Evolutionary conservation across 2,113 vertebrate species (phyloP).

Genomic region (Ammodytes dubius): DNA sequence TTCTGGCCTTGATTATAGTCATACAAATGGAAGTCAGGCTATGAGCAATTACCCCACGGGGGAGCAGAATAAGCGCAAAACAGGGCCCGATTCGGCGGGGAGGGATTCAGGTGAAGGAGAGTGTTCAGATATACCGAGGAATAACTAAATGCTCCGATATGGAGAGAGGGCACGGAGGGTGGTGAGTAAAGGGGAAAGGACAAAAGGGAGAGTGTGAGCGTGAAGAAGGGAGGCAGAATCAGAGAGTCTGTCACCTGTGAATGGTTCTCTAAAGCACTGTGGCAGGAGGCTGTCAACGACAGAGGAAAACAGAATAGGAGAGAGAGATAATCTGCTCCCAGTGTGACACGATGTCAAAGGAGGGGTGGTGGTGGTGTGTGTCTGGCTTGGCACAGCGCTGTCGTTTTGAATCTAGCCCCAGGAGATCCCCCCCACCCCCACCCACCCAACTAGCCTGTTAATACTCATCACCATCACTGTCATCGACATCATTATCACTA

Average conservation of each 20-base stretch:
- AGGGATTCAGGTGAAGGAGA: conserved; percentile 75
- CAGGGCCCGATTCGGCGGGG: conserved; percentile 48
- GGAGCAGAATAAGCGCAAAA: conserved; percentile 57
- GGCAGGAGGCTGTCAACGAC: conserved; percentile 64
- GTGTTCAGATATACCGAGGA: conserved; percentile 53
- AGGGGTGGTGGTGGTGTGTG: neutral
- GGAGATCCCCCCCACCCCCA: conserved; percentile 42
- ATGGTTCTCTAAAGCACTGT: conserved; percentile 57
- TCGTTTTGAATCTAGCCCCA: conserved; percentile 60
- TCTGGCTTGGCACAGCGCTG: conserved; percentile 33
- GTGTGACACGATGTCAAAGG: conserved; percentile 68
- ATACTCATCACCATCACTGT: conserved; percentile 76
- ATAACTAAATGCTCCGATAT: conserved; percentile 54
- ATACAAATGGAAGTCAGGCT: conserved; percentile 78
- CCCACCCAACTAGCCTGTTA: conserved; percentile 60
- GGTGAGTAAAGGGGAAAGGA: conserved; percentile 47
- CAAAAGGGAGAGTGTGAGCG: conserved; percentile 48
- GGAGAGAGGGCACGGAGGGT: neutral
- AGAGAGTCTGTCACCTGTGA: conserved; percentile 72
- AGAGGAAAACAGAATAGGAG: conserved; percentile 60
- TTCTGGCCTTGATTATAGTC: conserved; percentile 79
- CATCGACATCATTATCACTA: conserved; percentile 63
- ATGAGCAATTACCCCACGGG: conserved; percentile 76
- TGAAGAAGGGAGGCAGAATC: conserved; percentile 53
- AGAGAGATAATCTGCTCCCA: conserved; percentile 66